A percentile compares a stretch with the other conserved stretches of the same genome.
Evolutionary conservation across 2,113 vertebrate species (phyloP).

Genomic region (Phylloscopus trochilus): DNA sequence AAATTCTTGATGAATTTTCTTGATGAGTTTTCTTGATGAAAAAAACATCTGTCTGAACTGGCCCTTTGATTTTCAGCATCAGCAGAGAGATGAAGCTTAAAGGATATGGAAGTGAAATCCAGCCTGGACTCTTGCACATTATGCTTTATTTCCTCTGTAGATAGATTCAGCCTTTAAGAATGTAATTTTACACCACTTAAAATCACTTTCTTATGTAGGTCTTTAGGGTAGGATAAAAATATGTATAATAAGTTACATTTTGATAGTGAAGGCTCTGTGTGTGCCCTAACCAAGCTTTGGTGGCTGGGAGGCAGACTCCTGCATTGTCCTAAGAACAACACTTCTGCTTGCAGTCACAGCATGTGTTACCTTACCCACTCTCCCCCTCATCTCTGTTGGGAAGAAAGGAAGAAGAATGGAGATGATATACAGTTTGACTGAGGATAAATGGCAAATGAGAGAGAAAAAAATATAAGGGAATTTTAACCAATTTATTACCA

Average conservation of each 20-base stretch:
- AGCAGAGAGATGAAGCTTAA: neutral
- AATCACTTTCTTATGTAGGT: neutral
- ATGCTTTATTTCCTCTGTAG: neutral
- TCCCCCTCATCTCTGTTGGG: neutral
- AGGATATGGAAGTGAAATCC: neutral
- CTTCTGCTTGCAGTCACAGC: neutral
- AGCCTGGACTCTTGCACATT: neutral
- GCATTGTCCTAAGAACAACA: neutral
- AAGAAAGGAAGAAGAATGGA: neutral
- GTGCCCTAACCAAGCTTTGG: neutral
- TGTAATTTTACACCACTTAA: neutral
- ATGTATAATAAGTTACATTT: neutral
- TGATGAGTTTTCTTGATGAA: neutral
- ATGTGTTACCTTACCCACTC: neutral
- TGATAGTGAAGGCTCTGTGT: neutral
- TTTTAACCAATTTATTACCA: neutral
- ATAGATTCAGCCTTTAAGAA: neutral
- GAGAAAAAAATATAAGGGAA: neutral
- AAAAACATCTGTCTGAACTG: neutral
- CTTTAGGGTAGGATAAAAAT: neutral
- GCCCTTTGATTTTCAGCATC: neutral
- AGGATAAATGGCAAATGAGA: neutral
- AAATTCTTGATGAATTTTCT: too few species aligned
- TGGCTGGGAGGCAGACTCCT: neutral
- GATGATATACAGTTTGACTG: neutral